Evolutionary conservation across 2,797 vertebrate species (phyloP).

Genomic region (Masticophis lateralis): DNA sequence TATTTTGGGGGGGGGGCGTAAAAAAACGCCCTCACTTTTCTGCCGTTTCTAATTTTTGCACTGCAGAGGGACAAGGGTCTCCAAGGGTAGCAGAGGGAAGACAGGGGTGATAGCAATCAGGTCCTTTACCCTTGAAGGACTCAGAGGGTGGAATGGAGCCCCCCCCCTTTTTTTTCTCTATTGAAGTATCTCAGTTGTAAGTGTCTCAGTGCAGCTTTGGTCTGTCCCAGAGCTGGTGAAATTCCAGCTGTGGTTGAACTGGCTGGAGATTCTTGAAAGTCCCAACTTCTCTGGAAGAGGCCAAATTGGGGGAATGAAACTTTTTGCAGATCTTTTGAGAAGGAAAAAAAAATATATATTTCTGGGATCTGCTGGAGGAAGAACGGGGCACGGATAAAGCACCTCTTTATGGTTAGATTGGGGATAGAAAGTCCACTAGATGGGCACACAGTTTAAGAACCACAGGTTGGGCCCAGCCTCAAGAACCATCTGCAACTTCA

Average conservation of each 20-base stretch:
- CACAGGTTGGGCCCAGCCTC: not conserved
- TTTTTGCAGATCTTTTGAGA: not conserved
- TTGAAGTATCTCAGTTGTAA: conserved; percentile 5
- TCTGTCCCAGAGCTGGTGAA: not conserved
- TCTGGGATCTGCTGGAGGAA: not conserved
- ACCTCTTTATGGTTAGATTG: conserved; percentile 24
- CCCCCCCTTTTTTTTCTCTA: not conserved
- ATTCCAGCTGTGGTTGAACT: not conserved
- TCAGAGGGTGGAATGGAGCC: accelerated
- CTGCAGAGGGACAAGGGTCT: not conserved
- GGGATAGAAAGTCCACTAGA: not conserved
- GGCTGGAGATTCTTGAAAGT: not conserved
- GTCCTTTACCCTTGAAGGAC: not conserved
- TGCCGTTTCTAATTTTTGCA: not conserved
- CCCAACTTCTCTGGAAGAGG: conserved; percentile 11
- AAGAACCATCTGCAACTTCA: not conserved
- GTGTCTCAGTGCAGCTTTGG: not conserved
- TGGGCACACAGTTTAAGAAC: not conserved
- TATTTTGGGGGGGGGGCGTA: too few relatives aligned
- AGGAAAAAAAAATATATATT: not conserved
- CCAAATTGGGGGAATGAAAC: not conserved
- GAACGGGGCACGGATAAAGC: not conserved
- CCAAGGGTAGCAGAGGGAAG: not conserved
- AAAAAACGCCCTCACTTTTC: accelerated
- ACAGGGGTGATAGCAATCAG: not conserved